Conservation (phyloP, 2,888 invertebrate species). For the Cynaeus angustus region DNA sequence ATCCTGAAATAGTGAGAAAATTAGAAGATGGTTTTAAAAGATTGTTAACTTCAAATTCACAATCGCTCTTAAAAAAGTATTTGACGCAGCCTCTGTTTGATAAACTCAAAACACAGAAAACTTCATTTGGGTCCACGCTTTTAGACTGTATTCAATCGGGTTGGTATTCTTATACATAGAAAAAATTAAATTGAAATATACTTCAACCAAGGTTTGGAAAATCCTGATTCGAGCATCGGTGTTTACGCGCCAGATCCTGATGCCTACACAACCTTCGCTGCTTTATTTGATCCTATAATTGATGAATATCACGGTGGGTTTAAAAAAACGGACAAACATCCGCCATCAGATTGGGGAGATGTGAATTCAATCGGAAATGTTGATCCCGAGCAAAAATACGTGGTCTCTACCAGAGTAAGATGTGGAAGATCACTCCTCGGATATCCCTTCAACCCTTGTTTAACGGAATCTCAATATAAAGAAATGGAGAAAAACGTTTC, state of each 20-base stretch:
- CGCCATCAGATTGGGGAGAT: constrained; percentile 77
- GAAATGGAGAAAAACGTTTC: constrained; percentile 76
- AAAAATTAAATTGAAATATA: background rate
- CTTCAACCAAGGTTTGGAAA: constrained; percentile 74
- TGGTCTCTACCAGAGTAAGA: constrained; percentile 80
- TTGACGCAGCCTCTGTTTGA: constrained; percentile 74
- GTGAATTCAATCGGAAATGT: constrained; percentile 73
- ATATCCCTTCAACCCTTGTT: constrained; percentile 81
- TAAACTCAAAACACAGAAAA: constrained; percentile 74
- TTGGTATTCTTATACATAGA: constrained; percentile 54
- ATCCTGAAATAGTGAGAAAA: constrained; percentile 69
- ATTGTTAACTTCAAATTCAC: constrained; percentile 72
- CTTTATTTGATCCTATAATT: constrained; percentile 81
- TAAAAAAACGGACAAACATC: constrained; percentile 75
- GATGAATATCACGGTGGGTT: constrained; percentile 80
- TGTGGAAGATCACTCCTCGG: constrained; percentile 77
- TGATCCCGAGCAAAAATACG: constrained; percentile 72
- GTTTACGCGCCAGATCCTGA: constrained; percentile 81
- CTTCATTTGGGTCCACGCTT: constrained; percentile 76
- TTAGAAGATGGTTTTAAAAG: constrained; percentile 73
- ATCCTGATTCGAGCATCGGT: constrained; percentile 79
- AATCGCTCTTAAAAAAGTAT: constrained; percentile 79
- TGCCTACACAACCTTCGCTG: constrained; percentile 78
- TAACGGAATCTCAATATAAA: constrained; percentile 77
- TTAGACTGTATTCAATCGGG: constrained; percentile 80